Evolutionary conservation across 92 coral and sea anemone species (phyloP).

Genomic region (Zoanthus sansibaricus): DNA sequence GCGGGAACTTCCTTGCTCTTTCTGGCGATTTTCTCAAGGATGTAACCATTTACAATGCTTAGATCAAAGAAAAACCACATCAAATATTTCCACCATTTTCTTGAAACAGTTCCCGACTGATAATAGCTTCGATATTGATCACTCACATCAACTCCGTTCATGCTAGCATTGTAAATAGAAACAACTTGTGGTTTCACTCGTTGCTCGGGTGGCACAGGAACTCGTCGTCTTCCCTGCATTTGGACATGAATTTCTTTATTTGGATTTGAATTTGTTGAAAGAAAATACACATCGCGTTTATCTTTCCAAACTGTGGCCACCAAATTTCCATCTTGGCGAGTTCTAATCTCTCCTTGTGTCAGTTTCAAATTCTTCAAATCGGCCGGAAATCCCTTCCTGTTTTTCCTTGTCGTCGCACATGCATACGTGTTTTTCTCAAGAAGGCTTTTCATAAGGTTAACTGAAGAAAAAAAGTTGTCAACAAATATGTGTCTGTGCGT

Average conservation of each 20-base stretch:
- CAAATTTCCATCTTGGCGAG: conserved; percentile 9
- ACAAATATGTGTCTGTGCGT: conserved; percentile 8
- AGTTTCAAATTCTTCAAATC: conserved; percentile 32
- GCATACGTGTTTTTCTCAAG: conserved; percentile 15
- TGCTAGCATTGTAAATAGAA: conserved; percentile 17
- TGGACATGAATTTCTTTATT: neutral
- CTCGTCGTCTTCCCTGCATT: conserved; percentile 6
- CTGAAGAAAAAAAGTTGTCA: conserved; percentile 26
- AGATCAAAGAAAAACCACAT: conserved; percentile 57
- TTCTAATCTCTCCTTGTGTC: conserved; percentile 11
- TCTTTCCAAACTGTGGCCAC: conserved; percentile 25
- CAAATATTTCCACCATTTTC: conserved; percentile 62
- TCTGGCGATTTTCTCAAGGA: conserved; percentile 41
- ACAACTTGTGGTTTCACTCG: conserved; percentile 14
- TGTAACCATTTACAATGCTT: conserved; percentile 54
- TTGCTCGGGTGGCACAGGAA: conserved; percentile 10
- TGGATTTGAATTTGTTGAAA: neutral
- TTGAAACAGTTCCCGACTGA: conserved; percentile 41
- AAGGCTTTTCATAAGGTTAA: conserved; percentile 22
- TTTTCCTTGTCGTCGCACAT: conserved; percentile 18
- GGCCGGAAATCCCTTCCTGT: conserved; percentile 26
- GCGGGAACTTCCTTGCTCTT: conserved; percentile 12
- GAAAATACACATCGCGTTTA: neutral
- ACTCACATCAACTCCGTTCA: conserved; percentile 38
- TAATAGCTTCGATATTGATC: conserved; percentile 42